These are phyloP conservation scores for Drosophila pseudoananassae DNA, from an alignment of 1,140 invertebrate genomes.

Conservation along the genomic window DNA sequence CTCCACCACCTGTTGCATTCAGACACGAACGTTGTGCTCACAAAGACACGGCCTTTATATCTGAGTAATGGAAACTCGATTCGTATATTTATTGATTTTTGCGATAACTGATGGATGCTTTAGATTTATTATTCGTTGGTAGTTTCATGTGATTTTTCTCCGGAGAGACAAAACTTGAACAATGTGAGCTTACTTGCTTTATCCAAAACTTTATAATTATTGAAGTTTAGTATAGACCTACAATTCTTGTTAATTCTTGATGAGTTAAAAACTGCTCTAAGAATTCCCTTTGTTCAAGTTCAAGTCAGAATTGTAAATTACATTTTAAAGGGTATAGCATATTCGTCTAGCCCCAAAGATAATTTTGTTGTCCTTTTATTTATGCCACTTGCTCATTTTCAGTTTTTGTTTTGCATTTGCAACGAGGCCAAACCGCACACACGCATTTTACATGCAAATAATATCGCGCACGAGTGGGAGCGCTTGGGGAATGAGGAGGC, in stretches of 20 bases:
- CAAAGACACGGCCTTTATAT: background rate
- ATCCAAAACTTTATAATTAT: no score
- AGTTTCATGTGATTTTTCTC: no score
- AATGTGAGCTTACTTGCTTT: no score
- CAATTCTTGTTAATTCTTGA: no score
- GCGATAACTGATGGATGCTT: background rate
- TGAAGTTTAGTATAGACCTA: no score
- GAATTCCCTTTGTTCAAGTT: no score
- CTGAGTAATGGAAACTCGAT: background rate
- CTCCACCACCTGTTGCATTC: background rate
- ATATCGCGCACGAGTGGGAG: constrained; percentile 19
- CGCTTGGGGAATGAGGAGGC: constrained; percentile 27
- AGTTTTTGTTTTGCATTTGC: constrained; percentile 66
- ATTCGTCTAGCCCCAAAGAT: constrained; percentile 4
- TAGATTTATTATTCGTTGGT: background rate
- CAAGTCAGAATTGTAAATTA: no score
- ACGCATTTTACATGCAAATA: constrained; percentile 54
- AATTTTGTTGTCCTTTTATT: constrained; percentile 52
- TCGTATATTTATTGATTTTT: background rate
- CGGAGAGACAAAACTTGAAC: no score
- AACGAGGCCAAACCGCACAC: constrained; percentile 71
- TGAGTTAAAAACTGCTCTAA: no score
- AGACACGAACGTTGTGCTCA: background rate
- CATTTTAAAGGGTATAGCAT: background rate
- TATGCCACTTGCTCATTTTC: constrained; percentile 74